These are phyloP conservation scores for Polydesmus complanatus DNA, from an alignment of 2,888 invertebrate genomes.

Conservation along the genomic window DNA sequence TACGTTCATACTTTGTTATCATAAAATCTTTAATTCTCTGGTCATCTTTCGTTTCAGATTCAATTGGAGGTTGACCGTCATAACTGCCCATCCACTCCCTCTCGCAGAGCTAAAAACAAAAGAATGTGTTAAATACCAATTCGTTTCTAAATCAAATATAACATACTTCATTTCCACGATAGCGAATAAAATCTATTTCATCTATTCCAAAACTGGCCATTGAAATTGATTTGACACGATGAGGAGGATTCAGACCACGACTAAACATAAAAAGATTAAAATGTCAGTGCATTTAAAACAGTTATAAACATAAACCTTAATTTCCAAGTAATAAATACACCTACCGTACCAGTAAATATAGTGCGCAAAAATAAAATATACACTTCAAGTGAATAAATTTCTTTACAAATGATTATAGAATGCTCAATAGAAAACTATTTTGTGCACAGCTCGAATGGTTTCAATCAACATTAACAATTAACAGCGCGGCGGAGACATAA, in stretches of 20 bases:
- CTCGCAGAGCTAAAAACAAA: slow-evolving; percentile 50
- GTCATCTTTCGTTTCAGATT: slow-evolving; percentile 63
- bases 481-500: too few species aligned
- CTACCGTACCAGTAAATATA: too few species aligned
- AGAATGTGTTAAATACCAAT: not conserved
- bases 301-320: too few species aligned
- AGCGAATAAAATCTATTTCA: slow-evolving; percentile 79
- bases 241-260: slow-evolving; percentile 92
- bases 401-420: too few species aligned
- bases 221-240: slow-evolving; percentile 94
- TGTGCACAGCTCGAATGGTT: too few species aligned
- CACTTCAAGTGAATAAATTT: too few species aligned
- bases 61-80: slow-evolving; percentile 39
- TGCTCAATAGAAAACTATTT: too few species aligned
- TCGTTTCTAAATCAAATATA: not conserved
- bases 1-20: slow-evolving; percentile 88
- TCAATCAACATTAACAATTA: too few species aligned
- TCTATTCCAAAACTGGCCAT: slow-evolving; percentile 95
- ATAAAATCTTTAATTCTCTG: slow-evolving; percentile 83
- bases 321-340: too few species aligned
- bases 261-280: too few species aligned
- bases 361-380: too few species aligned
- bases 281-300: too few species aligned
- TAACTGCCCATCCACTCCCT: slow-evolving; percentile 85
- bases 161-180: slow-evolving; percentile 69